These are phyloP conservation scores for Stegastes partitus DNA, from an alignment of 2,113 vertebrate genomes.

Conservation along the genomic window DNA sequence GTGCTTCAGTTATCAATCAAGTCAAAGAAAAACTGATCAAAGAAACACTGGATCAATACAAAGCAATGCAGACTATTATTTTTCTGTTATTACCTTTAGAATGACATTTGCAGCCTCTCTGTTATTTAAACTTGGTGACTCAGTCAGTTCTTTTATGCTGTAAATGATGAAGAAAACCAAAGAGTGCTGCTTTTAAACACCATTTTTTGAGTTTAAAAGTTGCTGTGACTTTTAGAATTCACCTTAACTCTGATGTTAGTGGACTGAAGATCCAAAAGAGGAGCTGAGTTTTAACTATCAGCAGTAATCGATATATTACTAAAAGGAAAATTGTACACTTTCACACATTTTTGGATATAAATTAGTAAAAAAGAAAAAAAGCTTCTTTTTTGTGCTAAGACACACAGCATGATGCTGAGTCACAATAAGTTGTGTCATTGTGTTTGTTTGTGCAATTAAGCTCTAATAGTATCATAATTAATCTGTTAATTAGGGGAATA, in stretches of 20 bases:
- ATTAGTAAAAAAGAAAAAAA: too few relatives aligned
- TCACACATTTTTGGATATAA: too few relatives aligned
- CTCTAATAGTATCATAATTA: not conserved
- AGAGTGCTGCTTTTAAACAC: not conserved
- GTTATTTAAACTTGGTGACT: constrained; percentile 25
- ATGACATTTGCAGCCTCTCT: constrained; percentile 4
- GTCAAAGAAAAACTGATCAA: not conserved
- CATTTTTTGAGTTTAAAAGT: not conserved
- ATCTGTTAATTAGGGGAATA: not conserved
- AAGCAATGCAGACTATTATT: not conserved
- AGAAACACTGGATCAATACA: not conserved
- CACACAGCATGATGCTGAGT: too few relatives aligned
- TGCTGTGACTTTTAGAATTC: not conserved
- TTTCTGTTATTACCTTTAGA: constrained; percentile 16
- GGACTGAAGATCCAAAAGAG: not conserved
- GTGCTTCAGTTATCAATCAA: not conserved
- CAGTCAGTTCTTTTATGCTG: constrained; percentile 4
- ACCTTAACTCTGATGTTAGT: not conserved
- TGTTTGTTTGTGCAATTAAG: not conserved
- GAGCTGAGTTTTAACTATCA: not conserved
- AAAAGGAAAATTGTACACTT: not conserved
- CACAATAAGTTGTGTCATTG: not conserved
- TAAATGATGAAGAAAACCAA: constrained; percentile 9
- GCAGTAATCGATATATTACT: not conserved
- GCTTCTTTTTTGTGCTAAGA: too few relatives aligned